Conservation (phyloP, 2,888 invertebrate genomes). For the Drosophila villosipedis region DNA sequence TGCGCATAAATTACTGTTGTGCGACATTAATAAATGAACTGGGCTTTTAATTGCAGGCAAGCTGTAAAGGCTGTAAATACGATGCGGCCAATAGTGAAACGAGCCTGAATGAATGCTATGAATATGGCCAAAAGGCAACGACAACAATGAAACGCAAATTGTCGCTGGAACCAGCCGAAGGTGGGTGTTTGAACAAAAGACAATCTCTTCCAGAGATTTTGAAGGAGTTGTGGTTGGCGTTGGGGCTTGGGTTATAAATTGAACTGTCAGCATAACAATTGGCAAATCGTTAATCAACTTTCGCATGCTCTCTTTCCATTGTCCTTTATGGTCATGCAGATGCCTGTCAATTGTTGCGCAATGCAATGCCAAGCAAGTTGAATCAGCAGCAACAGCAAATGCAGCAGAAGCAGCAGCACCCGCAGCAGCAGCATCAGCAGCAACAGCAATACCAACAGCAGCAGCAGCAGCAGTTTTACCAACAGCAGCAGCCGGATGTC, state of each 20-base stretch:
- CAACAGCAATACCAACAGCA: constrained; percentile 39
- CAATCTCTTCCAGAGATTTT: not conserved
- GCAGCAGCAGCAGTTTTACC: constrained; percentile 53
- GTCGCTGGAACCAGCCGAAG: constrained; percentile 71
- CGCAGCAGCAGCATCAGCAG: constrained; percentile 27
- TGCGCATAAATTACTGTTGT: constrained; percentile 1
- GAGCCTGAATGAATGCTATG: constrained; percentile 80
- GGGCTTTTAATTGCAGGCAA: constrained; percentile 70
- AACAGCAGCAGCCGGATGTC: constrained; percentile 74
- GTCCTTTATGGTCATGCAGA: constrained; percentile 72
- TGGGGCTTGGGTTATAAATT: constrained; percentile 49
- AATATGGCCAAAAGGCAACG: constrained; percentile 69
- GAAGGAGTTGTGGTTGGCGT: not conserved
- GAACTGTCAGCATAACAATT: constrained; percentile 65
- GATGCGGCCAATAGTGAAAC: constrained; percentile 83
- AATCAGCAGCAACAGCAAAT: constrained; percentile 63
- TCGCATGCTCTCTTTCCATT: constrained; percentile 44
- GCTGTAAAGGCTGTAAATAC: constrained; percentile 84
- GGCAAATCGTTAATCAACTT: constrained; percentile 75
- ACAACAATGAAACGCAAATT: constrained; percentile 53
- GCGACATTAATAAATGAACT: constrained; percentile 25
- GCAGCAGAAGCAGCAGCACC: constrained; percentile 57
- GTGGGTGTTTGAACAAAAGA: constrained; percentile 61
- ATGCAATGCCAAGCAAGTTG: constrained; percentile 79
- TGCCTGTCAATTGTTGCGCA: constrained; percentile 84